These are phyloP conservation scores for Berghia stephanieae DNA, from an alignment of 1,140 invertebrate genomes.

Conservation along the genomic window DNA sequence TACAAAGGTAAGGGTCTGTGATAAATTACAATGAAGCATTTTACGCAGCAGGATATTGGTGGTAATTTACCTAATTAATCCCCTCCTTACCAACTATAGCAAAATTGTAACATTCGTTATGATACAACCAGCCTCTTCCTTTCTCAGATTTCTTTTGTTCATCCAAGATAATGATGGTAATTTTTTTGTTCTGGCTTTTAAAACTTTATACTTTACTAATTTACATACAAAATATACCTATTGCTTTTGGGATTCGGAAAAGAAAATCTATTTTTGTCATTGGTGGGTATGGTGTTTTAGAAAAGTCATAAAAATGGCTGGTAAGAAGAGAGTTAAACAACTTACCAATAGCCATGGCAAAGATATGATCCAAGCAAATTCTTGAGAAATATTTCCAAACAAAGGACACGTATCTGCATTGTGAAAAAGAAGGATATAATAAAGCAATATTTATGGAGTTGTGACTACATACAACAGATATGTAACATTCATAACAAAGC, in stretches of 20 bases:
- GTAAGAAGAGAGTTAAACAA: no score
- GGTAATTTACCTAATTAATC: no score
- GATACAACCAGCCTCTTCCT: no score
- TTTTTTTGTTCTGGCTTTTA: no score
- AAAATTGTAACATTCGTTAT: no score
- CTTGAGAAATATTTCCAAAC: slow-evolving; percentile 32
- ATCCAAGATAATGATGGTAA: no score
- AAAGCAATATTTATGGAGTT: background rate
- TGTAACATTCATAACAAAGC: background rate
- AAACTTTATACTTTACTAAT: no score
- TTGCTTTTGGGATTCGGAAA: no score
- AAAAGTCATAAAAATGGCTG: no score
- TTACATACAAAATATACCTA: no score
- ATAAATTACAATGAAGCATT: background rate
- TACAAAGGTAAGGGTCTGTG: background rate
- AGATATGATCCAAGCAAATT: slow-evolving; percentile 50
- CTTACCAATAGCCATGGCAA: slow-evolving; percentile 57
- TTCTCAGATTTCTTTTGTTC: no score
- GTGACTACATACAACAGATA: background rate
- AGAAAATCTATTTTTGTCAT: background rate
- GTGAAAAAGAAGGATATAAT: background rate
- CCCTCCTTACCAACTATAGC: no score
- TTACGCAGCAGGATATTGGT: background rate
- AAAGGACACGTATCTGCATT: slow-evolving; percentile 35
- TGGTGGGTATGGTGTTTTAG: background rate